Conservation (phyloP, 2,113 vertebrate species). For the Penelope pileata region DNA sequence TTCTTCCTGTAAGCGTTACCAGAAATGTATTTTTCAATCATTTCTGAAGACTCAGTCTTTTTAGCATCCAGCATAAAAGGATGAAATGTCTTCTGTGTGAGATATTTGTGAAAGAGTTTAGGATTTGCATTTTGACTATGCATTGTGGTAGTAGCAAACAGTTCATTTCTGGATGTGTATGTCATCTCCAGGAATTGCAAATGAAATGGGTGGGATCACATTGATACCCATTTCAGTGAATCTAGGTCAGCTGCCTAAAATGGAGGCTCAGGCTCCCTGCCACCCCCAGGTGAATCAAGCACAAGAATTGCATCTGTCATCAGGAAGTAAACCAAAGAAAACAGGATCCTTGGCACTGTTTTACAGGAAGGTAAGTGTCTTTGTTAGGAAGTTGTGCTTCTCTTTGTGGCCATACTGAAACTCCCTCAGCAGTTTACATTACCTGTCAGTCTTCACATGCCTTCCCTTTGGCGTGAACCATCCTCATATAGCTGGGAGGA, state of each 20-base stretch:
- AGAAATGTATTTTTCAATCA: neutral
- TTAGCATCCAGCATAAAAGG: neutral
- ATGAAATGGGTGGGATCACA: constrained; percentile 81
- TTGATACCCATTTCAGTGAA: constrained; percentile 84
- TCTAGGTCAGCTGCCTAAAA: constrained; percentile 73
- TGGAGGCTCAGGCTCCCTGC: constrained; percentile 61
- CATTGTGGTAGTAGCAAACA: neutral
- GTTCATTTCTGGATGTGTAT: neutral
- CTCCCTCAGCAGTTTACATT: neutral
- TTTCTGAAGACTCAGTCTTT: neutral
- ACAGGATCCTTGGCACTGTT: constrained; percentile 95
- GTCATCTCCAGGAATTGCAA: constrained; percentile 77
- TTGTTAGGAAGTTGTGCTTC: fast-evolving
- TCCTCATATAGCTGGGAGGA: neutral
- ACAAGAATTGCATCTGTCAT: constrained; percentile 53
- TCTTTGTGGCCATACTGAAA: fast-evolving
- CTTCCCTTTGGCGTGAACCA: neutral
- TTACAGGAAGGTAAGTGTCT: constrained; percentile 89
- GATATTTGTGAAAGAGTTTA: neutral
- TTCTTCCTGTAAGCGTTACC: neutral
- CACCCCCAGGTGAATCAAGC: constrained; percentile 15
- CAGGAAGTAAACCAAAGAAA: constrained; percentile 79
- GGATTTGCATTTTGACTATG: neutral
- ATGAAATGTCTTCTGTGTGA: neutral
- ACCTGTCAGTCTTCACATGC: fast-evolving